phyloP scores from a whole-genome alignment of 1,140 invertebrate genomes.

The Drosophila seguyi region DNA sequence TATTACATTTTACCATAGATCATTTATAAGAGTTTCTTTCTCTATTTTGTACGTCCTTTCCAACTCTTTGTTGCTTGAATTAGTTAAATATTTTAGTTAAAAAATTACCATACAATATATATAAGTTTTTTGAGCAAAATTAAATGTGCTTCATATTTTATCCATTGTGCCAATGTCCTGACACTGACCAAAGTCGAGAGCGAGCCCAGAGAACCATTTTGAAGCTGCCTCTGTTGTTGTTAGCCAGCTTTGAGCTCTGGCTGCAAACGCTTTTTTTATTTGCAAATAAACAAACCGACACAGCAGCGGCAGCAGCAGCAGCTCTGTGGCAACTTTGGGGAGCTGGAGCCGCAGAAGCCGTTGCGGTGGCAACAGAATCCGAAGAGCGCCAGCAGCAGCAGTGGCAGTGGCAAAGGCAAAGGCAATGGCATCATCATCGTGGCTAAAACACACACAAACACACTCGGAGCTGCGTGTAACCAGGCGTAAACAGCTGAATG shows the following conservation, averaged over 20 bases:
- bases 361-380: slow-evolving; percentile 33
- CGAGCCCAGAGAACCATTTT: slow-evolving; percentile 7
- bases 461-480: slow-evolving; percentile 42
- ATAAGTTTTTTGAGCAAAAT: background rate
- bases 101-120: background rate
- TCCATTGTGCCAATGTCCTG: background rate
- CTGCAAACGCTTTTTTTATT: slow-evolving; percentile 55
- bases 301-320: background rate
- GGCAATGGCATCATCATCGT: slow-evolving; percentile 79
- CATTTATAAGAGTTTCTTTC: background rate
- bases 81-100: accelerated
- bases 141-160: background rate
- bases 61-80: background rate
- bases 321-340: slow-evolving; percentile 14
- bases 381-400: slow-evolving; percentile 25
- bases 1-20: background rate
- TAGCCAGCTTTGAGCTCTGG: slow-evolving; percentile 28
- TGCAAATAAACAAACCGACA: slow-evolving; percentile 74
- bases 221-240: slow-evolving; percentile 29
- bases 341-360: slow-evolving; percentile 37
- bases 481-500: slow-evolving; percentile 65
- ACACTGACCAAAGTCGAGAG: slow-evolving; percentile 18
- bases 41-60: background rate
- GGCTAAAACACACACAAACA: slow-evolving; percentile 23
- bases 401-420: slow-evolving; percentile 53